Conservation (phyloP, 2,888 invertebrate species). For the Diplazon laetatorius region DNA sequence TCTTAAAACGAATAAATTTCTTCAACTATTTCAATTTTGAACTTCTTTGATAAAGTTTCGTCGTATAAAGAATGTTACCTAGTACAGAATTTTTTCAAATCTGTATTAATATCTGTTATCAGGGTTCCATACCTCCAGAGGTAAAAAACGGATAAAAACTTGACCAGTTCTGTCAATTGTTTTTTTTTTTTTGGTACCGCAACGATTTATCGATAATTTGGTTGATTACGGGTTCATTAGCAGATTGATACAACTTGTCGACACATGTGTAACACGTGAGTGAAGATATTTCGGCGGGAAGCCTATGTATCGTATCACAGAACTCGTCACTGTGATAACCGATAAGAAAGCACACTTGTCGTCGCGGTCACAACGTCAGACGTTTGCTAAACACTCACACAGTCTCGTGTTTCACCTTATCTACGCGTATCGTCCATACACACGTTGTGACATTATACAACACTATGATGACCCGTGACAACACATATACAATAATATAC, state of each 20-base stretch:
- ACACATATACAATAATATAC: neutral
- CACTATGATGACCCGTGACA: neutral
- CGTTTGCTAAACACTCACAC: neutral
- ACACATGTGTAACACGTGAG: neutral
- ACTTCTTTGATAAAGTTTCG: no score
- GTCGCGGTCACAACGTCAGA: neutral
- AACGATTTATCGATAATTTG: no score
- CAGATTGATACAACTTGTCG: neutral
- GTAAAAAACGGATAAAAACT: no score
- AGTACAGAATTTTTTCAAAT: no score
- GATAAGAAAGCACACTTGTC: slow-evolving; percentile 52
- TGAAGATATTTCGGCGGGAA: neutral
- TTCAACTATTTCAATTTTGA: no score
- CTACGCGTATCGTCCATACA: neutral
- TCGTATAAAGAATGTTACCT: no score
- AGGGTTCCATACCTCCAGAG: no score
- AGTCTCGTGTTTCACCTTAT: neutral
- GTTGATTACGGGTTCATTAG: no score
- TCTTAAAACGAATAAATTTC: no score
- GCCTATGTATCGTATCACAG: slow-evolving; percentile 18
- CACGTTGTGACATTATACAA: neutral
- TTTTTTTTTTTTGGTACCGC: no score
- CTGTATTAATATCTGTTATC: no score
- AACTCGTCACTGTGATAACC: slow-evolving; percentile 25
- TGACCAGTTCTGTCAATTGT: no score